These are phyloP conservation scores for Hapalemur alaotrensis DNA, from an alignment of 2,797 vertebrate genomes.

Conservation along the genomic window DNA sequence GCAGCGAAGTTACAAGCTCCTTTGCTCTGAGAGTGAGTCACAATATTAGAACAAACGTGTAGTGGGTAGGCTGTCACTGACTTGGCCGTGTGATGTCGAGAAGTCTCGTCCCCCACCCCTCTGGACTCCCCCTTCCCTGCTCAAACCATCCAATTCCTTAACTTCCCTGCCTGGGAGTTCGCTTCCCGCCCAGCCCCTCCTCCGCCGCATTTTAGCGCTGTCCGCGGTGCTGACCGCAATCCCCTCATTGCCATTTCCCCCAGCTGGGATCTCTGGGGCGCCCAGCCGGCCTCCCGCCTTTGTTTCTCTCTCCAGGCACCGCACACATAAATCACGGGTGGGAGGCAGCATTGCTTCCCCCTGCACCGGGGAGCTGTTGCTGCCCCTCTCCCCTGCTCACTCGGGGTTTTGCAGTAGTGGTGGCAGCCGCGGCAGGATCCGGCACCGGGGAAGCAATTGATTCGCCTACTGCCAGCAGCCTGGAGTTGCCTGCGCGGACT, in stretches of 20 bases:
- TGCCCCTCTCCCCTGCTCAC: constrained; percentile 28
- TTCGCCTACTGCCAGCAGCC: constrained; percentile 47
- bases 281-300: constrained; percentile 48
- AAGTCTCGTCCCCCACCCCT: background rate
- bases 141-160: constrained; percentile 48
- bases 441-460: constrained; percentile 57
- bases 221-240: constrained; percentile 67
- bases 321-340: constrained; percentile 60
- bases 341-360: constrained; percentile 55
- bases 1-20: background rate
- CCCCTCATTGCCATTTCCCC: background rate
- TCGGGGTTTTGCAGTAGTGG: constrained; percentile 69
- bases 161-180: constrained; percentile 20
- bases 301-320: constrained; percentile 45
- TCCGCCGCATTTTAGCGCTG: constrained; percentile 48
- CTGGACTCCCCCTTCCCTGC: background rate
- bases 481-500: constrained; percentile 50
- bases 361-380: constrained; percentile 36
- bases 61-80: constrained; percentile 14
- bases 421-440: constrained; percentile 39
- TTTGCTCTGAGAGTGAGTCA: background rate
- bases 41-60: constrained; percentile 35
- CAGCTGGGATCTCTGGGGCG: constrained; percentile 43
- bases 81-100: background rate
- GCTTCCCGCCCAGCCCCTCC: constrained; percentile 9